Evolutionary conservation across 1,140 invertebrate genomes (phyloP), one percentile per base, ranked within the genome.

Genomic region (Philopotamus ludificatus): DNA sequence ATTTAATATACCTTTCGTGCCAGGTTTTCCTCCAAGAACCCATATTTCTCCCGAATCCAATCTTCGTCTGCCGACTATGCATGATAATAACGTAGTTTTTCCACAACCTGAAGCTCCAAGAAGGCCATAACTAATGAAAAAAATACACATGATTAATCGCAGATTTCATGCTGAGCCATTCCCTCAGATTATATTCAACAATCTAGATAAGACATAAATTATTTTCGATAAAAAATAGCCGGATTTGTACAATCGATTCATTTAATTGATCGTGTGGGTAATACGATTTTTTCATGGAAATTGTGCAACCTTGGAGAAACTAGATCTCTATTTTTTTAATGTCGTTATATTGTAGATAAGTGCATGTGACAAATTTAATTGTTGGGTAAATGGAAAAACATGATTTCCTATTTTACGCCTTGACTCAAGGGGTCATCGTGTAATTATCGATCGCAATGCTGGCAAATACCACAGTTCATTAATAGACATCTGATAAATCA

Each of bases 31-130:
- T 7, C 92, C 92, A 2, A 93, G 81, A 0, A 94, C 89, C 81
- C 86, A 91, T 63, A 94, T 90, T 75, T 90, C 88, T 0, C 92
- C 92, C 0, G 85, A 84, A 73, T 92, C 88, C 4, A 93, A 77
- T 57, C 86, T 82, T 63, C 90, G 84, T 45, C 90, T 78, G 0
- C 92, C 92, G 1, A 94, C 91, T 57, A 94, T 90, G 72, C 90
- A 93, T 15, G 89, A 90, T 0, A 95, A 82, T 3, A 94, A 74
- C 0, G 92, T 95, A 0, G 92, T 91, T 80, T 93, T 91, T 23
- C 89, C 88, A 73, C 89, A 90, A n/a, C 91, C 91, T 65, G 89
- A 93, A 15, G 89, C 91, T 49, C 91, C 91, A 16, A 95, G 77
- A 0, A 94, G 79, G 51, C 92, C 91, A 73, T 94, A 94, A 72